These are phyloP conservation scores for Microctenopoma steveboyesi DNA, from an alignment of 2,797 vertebrate species.

Conservation along the genomic window DNA sequence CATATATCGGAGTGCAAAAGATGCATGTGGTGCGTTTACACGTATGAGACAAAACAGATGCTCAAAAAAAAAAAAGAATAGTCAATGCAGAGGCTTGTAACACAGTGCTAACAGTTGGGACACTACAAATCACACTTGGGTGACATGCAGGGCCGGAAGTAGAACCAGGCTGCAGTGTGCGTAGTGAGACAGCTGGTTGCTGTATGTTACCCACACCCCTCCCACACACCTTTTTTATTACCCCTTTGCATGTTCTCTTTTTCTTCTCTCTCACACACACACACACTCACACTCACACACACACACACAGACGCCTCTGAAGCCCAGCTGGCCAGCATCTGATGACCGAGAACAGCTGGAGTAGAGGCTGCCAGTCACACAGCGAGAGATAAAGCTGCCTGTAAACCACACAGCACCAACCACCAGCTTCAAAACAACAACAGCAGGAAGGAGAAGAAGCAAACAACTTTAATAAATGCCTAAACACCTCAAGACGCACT, in stretches of 20 bases:
- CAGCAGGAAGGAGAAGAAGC: neutral
- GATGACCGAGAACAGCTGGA: constrained; percentile 82
- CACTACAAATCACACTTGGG: constrained; percentile 73
- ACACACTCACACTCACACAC: constrained; percentile 10
- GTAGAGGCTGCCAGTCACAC: constrained; percentile 48
- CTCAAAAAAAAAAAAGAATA: constrained; percentile 23
- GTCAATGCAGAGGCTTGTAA: constrained; percentile 19
- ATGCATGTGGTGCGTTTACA: constrained; percentile 19
- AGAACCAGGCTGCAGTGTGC: constrained; percentile 38
- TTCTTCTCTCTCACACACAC: neutral
- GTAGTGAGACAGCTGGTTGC: constrained; percentile 79
- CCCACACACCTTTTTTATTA: constrained; percentile 76
- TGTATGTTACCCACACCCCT: constrained; percentile 65
- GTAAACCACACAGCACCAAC: constrained; percentile 36
- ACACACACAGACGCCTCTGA: constrained; percentile 45
- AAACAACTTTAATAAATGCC: neutral
- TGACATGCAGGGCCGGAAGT: constrained; percentile 63
- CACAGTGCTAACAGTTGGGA: constrained; percentile 61
- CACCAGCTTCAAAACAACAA: constrained; percentile 26
- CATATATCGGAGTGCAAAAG: neutral
- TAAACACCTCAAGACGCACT: neutral
- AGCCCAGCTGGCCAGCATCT: constrained; percentile 77
- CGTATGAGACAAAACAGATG: constrained; percentile 34
- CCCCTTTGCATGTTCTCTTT: constrained; percentile 38
- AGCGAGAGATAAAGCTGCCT: constrained; percentile 51